Conservation (phyloP, 2,797 vertebrate species). For the Cryptoblepharus egeriae region DNA sequence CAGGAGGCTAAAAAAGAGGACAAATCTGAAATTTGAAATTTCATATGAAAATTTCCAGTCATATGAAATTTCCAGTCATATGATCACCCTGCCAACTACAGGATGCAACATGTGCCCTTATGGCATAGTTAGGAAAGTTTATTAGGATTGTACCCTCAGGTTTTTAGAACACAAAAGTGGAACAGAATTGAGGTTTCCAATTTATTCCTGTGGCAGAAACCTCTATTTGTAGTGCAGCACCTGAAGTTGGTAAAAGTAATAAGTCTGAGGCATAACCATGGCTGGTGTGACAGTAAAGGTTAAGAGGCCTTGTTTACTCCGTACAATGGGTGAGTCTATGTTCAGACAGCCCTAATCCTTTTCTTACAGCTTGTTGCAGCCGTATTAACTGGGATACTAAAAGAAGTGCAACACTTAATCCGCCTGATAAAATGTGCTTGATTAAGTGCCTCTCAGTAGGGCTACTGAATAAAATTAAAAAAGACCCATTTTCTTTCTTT, state of each 20-base stretch:
- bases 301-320: background rate
- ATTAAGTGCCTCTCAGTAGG: constrained; percentile 28
- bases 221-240: background rate
- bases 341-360: constrained; percentile 9
- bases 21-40: too few species aligned
- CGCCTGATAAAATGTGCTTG: constrained; percentile 22
- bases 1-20: too few species aligned
- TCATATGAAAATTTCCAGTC: too few species aligned
- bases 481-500: background rate
- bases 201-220: background rate
- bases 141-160: too few species aligned
- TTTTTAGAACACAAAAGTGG: background rate
- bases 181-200: background rate
- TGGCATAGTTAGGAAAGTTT: too few species aligned
- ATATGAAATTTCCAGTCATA: too few species aligned
- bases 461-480: constrained; percentile 28
- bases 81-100: too few species aligned
- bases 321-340: background rate
- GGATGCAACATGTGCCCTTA: too few species aligned
- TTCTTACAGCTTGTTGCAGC: constrained; percentile 23
- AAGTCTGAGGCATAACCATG: constrained; percentile 24
- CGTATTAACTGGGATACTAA: constrained; percentile 15
- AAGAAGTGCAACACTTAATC: constrained; percentile 36
- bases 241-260: background rate
- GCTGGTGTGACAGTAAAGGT: constrained; percentile 25